A percentile compares a stretch with the other conserved stretches of the same genome.
phyloP scores from a whole-genome alignment of 1,140 invertebrate species.

The Lepidotrigona ventralis region DNA sequence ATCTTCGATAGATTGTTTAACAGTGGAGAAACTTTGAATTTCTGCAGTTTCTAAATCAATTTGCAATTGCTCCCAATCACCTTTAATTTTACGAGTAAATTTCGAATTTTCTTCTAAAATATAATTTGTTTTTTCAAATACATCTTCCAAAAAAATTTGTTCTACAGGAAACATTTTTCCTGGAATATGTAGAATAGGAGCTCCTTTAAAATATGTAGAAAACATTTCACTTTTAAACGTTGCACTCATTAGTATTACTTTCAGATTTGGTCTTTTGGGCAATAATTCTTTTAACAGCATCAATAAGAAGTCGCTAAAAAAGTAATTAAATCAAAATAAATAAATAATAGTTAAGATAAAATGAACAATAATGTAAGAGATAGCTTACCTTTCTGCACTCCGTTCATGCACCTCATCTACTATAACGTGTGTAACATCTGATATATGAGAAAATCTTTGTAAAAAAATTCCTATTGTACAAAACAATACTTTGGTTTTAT shows the following conservation, averaged over 20 bases:
- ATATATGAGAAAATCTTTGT: constrained; percentile 87
- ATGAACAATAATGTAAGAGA: background rate
- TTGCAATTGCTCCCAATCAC: constrained; percentile 79
- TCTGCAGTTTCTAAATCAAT: constrained; percentile 84
- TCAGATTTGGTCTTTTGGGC: constrained; percentile 85
- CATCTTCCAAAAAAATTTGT: constrained; percentile 89
- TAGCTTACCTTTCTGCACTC: constrained; percentile 72
- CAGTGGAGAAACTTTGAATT: constrained; percentile 74
- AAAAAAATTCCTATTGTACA: constrained; percentile 96
- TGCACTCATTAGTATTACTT: constrained; percentile 93
- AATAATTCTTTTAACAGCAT: constrained; percentile 89
- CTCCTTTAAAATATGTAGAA: constrained; percentile 87
- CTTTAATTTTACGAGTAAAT: constrained; percentile 84
- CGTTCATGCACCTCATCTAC: constrained; percentile 97
- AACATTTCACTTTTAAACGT: constrained; percentile 91
- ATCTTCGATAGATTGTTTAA: constrained; percentile 83
- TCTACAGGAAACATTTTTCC: constrained; percentile 91
- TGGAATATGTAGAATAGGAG: constrained; percentile 87
- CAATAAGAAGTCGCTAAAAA: constrained; percentile 88
- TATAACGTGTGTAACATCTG: constrained; percentile 88
- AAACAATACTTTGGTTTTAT: constrained; percentile 90
- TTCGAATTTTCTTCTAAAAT: constrained; percentile 87
- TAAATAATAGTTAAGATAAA: background rate
- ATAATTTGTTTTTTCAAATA: constrained; percentile 85
- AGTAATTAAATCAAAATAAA: constrained; percentile 18